Percentiles rank a stretch among this genome's conserved stretches.
Conservation (phyloP, 30 jellyfish, hydroid and myxozoan species). For the Cassiopea andromeda region DNA sequence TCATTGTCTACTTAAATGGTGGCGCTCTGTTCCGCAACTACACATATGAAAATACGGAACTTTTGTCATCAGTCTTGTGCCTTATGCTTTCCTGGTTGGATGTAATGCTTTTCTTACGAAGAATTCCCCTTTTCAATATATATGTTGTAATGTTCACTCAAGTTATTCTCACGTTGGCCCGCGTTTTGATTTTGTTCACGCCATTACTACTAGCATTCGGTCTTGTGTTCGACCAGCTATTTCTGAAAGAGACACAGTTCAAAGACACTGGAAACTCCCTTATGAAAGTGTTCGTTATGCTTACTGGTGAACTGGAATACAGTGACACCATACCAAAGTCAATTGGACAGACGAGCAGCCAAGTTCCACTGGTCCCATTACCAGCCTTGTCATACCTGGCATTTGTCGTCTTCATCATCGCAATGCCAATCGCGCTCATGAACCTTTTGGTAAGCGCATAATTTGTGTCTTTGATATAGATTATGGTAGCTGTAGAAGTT, state of each 20-base stretch:
- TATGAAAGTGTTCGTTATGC: slow-evolving; percentile 73
- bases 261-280: slow-evolving; percentile 34
- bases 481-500: no score
- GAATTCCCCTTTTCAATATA: slow-evolving; percentile 78
- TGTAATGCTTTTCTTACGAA: slow-evolving; percentile 66
- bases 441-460: slow-evolving; percentile 72
- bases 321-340: slow-evolving; percentile 48
- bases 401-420: slow-evolving; percentile 52
- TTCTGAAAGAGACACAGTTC: slow-evolving; percentile 44
- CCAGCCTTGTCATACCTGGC: slow-evolving; percentile 53
- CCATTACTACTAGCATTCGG: slow-evolving; percentile 81
- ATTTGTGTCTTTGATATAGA: no score
- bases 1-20: slow-evolving; percentile 59
- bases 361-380: slow-evolving; percentile 18
- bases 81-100: slow-evolving; percentile 68
- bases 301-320: slow-evolving; percentile 83
- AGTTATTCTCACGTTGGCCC: slow-evolving; percentile 60
- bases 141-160: slow-evolving; percentile 85
- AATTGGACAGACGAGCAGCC: background rate
- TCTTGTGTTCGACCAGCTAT: slow-evolving; percentile 63
- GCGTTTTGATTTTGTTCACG: slow-evolving; percentile 68
- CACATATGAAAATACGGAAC: slow-evolving; percentile 2
- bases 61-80: slow-evolving; percentile 65
- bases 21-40: background rate
- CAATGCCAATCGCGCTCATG: slow-evolving; percentile 75